Base-by-base conservation (phyloP, 1,140 invertebrate species). In the Ceratosolen fusciceps region DNA sequence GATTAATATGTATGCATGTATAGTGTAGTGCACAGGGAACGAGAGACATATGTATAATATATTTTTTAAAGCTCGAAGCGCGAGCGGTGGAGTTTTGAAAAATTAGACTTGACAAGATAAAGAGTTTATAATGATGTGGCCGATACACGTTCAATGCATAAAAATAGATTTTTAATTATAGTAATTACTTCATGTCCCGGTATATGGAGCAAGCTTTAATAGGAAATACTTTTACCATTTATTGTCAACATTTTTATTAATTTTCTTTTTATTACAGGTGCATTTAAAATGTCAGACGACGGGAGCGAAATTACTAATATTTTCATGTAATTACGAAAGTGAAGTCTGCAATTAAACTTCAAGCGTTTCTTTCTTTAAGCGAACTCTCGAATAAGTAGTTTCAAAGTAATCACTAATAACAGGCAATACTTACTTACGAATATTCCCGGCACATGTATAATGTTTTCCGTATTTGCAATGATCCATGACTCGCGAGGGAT, bases 311-410 rank as follows among this genome's bases (percentile, higher is more conserved):
- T 65, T 5, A 65, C 29, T 60, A 37, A 37, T 37, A 37, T 65
- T 65, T 65, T 34, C 31, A 37, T 65, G 34, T 37, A 65, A 65
- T 65, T 65, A 37, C 19, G 0, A 37, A 65, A 2, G 14, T 21
- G 19, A 37, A 37, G 31, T n/a, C 31, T 65, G 5, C 10, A 65
- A 65, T 65, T n/a, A 65, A 65, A 65, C 26, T 31, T 31, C 1
- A 60, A n/a, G n/a, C n/a, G 26, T 60, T 60, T 31, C 3, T 60
- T 37, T 65, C 10, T 37, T 37, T 2, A 34, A 65, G 19, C 19
- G 37, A 65, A 12, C 19, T 65, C 19, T 65, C 21, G 31, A 65
- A 65, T 65, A 65, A 37, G 60, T 65, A 65, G n/a, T 65, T 65
- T 37, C 16, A 37, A 60, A 60, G 19, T 37, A 65, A 65, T 65